phyloP scores from a whole-genome alignment of 2,797 vertebrate species.

The Sitta carolinensis region DNA sequence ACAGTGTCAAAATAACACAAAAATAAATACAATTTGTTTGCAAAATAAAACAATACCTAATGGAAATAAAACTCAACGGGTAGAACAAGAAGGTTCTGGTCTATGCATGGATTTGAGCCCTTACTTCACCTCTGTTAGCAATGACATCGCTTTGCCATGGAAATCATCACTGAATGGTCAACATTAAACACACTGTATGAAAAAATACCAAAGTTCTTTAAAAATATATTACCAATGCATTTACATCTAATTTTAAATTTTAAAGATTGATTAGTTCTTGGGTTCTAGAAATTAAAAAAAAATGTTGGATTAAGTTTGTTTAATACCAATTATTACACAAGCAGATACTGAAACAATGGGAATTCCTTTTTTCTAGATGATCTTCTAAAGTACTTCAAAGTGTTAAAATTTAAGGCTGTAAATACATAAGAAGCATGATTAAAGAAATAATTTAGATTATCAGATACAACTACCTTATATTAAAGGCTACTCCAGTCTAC shows the following conservation, averaged over 20 bases:
- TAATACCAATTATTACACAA: neutral
- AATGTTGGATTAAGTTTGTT: neutral
- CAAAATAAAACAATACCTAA: neutral
- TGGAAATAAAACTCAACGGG: neutral
- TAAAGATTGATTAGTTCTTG: neutral
- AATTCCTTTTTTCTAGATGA: neutral
- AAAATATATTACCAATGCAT: neutral
- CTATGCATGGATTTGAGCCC: neutral
- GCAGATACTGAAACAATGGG: fast-evolving
- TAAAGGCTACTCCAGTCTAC: neutral
- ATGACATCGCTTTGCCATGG: neutral
- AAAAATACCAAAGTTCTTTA: neutral
- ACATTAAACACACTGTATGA: neutral
- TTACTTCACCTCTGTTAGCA: neutral
- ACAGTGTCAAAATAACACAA: neutral
- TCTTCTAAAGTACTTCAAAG: neutral
- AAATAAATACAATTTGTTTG: neutral
- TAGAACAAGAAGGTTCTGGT: neutral
- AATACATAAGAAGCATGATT: neutral
- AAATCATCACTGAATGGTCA: neutral
- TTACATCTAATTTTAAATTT: neutral
- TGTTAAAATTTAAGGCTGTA: neutral
- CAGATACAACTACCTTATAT: neutral
- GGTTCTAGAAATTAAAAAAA: neutral
- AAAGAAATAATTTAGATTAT: neutral